Evolutionary conservation across 2,113 vertebrate species (phyloP).

Genomic region (Sisor rabdophorus): DNA sequence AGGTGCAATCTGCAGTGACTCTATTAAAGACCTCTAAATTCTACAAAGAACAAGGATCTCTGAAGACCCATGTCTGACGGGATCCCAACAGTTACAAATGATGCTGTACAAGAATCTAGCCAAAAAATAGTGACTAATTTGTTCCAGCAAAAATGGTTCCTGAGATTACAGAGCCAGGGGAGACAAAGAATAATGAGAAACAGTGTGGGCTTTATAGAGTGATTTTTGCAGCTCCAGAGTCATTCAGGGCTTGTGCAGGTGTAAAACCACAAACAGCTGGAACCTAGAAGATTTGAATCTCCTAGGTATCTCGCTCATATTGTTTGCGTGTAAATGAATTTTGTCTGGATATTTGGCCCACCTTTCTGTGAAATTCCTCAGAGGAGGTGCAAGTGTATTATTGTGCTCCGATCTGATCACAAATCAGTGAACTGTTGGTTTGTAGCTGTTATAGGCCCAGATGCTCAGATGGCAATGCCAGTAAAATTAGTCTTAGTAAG

Average conservation of each 20-base stretch:
- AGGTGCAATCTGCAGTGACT: not conserved
- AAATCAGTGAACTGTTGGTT: too few relatives aligned
- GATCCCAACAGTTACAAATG: not conserved
- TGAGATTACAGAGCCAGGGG: not conserved
- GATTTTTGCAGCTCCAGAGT: not conserved
- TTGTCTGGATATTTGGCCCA: not conserved
- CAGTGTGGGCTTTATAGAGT: not conserved
- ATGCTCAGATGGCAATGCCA: too few relatives aligned
- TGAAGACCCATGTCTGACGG: not conserved
- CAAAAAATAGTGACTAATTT: not conserved
- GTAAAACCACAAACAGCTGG: not conserved
- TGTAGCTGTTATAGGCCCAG: too few relatives aligned
- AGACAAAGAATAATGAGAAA: not conserved
- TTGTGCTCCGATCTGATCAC: not conserved
- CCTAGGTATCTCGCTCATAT: not conserved
- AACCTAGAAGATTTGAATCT: not conserved
- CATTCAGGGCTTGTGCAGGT: not conserved
- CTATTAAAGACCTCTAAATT: not conserved
- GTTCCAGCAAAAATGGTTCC: not conserved
- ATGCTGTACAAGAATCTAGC: not conserved
- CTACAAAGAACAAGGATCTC: not conserved
- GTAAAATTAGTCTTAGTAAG: too few relatives aligned
- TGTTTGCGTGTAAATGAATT: not conserved
- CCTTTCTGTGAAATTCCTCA: not conserved
- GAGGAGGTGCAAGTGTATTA: not conserved